Evolutionary conservation across 2,888 invertebrate genomes (phyloP), one percentile per base, ranked within the genome.

Genomic region (Lymantria monacha): DNA sequence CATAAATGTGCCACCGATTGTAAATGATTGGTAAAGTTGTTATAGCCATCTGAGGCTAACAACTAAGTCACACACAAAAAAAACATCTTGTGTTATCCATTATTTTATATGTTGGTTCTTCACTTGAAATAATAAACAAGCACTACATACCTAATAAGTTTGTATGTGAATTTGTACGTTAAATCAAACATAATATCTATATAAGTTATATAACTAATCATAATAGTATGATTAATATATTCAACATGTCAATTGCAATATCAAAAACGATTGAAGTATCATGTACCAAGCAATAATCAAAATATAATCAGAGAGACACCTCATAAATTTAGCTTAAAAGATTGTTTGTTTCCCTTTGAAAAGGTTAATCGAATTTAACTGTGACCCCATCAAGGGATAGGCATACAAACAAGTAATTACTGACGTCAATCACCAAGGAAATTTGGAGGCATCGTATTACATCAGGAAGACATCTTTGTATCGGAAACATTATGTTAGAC

Each of bases 281-380:
- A 22, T 2, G 22, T 22, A 22, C 22, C 22, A 5, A 22, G 22
- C 5, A 3, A 22, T 22, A 5, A 22, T 57, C 57, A 57, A 22
- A 22, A 22, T 22, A 22, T 50, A 57, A 61, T 60, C 46, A 53
- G 55, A 45, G 53, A 51, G 55, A 57, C 49, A 48, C 51, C 53
- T 51, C 64, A 75, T 75, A 69, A 70, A 77, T 75, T 70, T 22
- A 71, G 69, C 45, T 46, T 64, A 64, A 57, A 69, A 74, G 72
- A 68, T 66, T 58, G 61, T 67, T 79, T 72, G 71, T 70, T 68
- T 58, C 63, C 59, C 74, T 9, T 1, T 61, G 65, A 62, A 69
- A 70, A 74, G 74, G 72, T 76, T 81, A 85, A 83, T 83, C 78
- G 76, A 72, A 76, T 77, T 78, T 77, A 69, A 72, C 66, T 74